phyloP scores from a whole-genome alignment of 2,113 vertebrate species.

The Benitochromis conjunctus region DNA sequence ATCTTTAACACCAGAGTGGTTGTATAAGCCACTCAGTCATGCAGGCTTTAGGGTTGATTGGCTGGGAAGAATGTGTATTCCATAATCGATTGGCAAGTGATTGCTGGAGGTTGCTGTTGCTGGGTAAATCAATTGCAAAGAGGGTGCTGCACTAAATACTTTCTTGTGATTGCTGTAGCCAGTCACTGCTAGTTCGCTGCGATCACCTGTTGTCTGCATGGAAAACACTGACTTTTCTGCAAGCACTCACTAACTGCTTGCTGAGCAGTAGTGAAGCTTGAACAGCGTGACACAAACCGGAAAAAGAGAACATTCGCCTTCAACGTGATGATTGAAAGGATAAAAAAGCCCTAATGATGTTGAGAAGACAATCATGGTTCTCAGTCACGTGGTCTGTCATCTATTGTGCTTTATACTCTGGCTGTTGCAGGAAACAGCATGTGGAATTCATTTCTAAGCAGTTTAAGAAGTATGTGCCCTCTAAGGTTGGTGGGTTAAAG shows the following conservation, averaged over 20 bases:
- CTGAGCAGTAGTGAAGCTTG: neutral
- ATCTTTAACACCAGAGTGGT: neutral
- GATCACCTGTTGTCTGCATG: neutral
- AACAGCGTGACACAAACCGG: neutral
- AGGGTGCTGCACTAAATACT: neutral
- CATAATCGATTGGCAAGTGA: neutral
- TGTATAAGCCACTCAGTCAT: neutral
- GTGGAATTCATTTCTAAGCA: neutral
- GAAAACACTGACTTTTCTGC: neutral
- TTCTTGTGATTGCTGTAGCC: too few relatives aligned
- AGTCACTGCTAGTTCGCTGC: neutral
- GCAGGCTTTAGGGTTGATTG: neutral
- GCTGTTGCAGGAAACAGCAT: neutral
- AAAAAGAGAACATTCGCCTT: neutral
- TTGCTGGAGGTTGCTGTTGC: neutral
- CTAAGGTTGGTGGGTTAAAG: neutral
- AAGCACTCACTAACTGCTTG: neutral
- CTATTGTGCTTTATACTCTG: neutral
- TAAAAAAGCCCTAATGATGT: neutral
- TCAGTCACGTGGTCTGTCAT: neutral
- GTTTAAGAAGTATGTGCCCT: neutral
- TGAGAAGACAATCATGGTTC: neutral
- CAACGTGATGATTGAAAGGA: neutral
- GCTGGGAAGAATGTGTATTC: neutral
- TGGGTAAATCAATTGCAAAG: neutral